Percentiles rank a stretch among this genome's conserved stretches.
Conservation (phyloP, 2,888 invertebrate species). For the Metopia argyrocephala region DNA sequence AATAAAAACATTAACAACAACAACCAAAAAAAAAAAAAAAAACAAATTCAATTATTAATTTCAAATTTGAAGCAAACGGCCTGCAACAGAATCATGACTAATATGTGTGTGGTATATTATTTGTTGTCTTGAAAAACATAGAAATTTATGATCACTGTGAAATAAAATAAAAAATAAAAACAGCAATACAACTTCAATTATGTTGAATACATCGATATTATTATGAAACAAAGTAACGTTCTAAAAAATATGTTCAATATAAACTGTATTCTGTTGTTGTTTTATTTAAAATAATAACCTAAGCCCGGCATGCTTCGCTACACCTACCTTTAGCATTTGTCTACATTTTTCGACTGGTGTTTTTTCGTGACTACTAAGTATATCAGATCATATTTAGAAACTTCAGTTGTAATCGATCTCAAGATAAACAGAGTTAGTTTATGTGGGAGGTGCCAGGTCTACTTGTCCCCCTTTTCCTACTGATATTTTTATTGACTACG, state of each 20-base stretch:
- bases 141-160: constrained; percentile 40
- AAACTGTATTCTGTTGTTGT: too few relatives aligned
- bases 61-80: constrained; percentile 14
- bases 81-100: constrained; percentile 5
- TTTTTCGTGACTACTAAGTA: too few relatives aligned
- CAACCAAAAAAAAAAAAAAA: neutral
- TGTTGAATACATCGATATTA: neutral
- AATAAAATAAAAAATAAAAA: neutral
- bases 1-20: neutral
- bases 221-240: neutral
- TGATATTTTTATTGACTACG: too few relatives aligned
- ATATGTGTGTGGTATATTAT: constrained; percentile 39
- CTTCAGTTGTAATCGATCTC: too few relatives aligned
- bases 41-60: neutral
- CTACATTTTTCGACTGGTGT: too few relatives aligned
- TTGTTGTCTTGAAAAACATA: constrained; percentile 41
- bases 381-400: too few relatives aligned
- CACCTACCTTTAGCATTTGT: too few relatives aligned
- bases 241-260: neutral
- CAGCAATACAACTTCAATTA: neutral
- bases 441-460: too few relatives aligned
- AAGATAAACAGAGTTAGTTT: too few relatives aligned
- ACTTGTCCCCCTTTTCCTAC: too few relatives aligned
- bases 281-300: too few relatives aligned
- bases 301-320: too few relatives aligned